Evolutionary conservation across 1,140 invertebrate species (phyloP).

Genomic region (Drosophila arizonae): DNA sequence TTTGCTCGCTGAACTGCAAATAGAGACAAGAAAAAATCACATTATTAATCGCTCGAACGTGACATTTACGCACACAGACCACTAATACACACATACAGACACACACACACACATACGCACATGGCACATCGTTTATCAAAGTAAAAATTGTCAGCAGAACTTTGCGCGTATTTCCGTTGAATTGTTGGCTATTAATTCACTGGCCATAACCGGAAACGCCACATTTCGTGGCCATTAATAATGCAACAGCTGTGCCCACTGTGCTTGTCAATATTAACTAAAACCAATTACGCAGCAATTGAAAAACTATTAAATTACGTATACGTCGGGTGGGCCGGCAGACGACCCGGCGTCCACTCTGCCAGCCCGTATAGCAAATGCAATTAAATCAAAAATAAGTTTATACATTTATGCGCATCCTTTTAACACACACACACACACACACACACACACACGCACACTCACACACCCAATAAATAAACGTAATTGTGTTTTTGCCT

Average conservation of each 20-base stretch:
- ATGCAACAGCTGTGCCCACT: constrained; percentile 67
- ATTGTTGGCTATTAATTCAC: constrained; percentile 62
- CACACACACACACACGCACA: constrained; percentile 2
- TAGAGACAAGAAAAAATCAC: constrained; percentile 71
- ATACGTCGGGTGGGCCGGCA: constrained; percentile 44
- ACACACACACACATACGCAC: constrained; percentile 17
- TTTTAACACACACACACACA: constrained; percentile 30
- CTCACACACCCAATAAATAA: neutral
- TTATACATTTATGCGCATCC: constrained; percentile 74
- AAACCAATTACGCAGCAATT: constrained; percentile 71
- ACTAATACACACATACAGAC: constrained; percentile 3
- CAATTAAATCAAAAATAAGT: constrained; percentile 72
- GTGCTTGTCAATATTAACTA: constrained; percentile 71
- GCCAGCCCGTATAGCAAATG: constrained; percentile 41
- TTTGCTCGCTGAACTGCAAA: constrained; percentile 68
- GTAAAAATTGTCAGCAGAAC: constrained; percentile 49
- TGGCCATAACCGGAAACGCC: constrained; percentile 52
- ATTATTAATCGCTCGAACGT: constrained; percentile 75
- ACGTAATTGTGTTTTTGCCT: constrained; percentile 43
- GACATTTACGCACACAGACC: constrained; percentile 58
- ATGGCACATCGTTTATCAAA: constrained; percentile 69
- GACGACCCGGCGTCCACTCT: neutral
- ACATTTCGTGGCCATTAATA: constrained; percentile 65
- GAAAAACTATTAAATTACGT: constrained; percentile 73
- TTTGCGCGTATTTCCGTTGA: constrained; percentile 58